Conservation (phyloP, 2,113 vertebrate species). For the Protomyctophum bolini region DNA sequence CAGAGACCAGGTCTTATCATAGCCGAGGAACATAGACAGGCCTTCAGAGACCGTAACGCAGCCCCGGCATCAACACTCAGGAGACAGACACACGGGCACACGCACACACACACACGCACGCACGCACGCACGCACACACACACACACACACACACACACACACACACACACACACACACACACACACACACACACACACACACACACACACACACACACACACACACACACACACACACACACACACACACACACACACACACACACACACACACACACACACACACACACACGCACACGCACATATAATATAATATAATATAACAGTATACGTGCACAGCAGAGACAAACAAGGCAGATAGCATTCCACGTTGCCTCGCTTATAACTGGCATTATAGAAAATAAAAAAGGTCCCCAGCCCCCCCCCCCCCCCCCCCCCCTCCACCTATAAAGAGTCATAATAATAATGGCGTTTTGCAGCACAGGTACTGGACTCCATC, state of each 20-base stretch:
- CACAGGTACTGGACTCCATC: slow-evolving; percentile 47
- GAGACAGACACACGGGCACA: slow-evolving; percentile 12
- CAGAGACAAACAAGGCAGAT: not conserved
- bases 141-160: slow-evolving; percentile 33
- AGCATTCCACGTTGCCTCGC: slow-evolving; percentile 21
- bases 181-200: slow-evolving; percentile 7
- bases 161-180: slow-evolving; percentile 1
- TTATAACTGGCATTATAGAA: slow-evolving; percentile 46
- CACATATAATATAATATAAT: not conserved
- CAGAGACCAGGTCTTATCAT: slow-evolving; percentile 73
- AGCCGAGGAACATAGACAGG: slow-evolving; percentile 32
- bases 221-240: slow-evolving; percentile 8
- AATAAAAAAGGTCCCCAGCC: slow-evolving; percentile 9
- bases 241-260: not conserved
- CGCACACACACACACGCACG: slow-evolving; percentile 11
- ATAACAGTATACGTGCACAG: not conserved
- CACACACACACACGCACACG: not conserved
- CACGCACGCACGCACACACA: slow-evolving; percentile 8
- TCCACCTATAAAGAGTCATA: not conserved
- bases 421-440: slow-evolving; percentile 37
- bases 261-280: not conserved
- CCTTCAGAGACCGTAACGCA: slow-evolving; percentile 53
- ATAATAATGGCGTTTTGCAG: slow-evolving; percentile 34
- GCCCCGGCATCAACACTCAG: slow-evolving; percentile 24
- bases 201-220: not conserved